These are phyloP conservation scores for Chiridota heheva DNA, from an alignment of 35 echinoderm and acorn worm species.

Conservation along the genomic window DNA sequence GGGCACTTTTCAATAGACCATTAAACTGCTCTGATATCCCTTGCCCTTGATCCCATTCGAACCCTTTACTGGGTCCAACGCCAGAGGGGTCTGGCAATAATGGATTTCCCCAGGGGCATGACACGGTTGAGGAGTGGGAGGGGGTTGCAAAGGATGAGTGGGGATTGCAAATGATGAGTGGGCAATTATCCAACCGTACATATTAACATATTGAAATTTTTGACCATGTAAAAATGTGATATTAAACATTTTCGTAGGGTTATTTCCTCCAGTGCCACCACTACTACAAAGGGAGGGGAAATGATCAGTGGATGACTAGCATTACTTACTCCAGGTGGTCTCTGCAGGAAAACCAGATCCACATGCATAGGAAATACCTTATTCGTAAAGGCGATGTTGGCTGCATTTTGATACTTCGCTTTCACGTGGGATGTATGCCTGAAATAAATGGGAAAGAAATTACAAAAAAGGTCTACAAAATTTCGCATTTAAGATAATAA, in stretches of 20 bases:
- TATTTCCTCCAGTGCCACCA: background rate
- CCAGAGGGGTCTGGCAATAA: too few species aligned
- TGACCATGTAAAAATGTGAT: background rate
- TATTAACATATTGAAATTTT: background rate
- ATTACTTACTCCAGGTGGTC: constrained; percentile 56
- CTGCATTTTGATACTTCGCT: constrained; percentile 49
- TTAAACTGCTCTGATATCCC: too few species aligned
- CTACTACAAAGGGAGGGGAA: background rate
- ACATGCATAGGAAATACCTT: constrained; percentile 59
- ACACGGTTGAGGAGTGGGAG: too few species aligned
- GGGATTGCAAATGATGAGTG: too few species aligned
- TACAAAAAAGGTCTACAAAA: background rate
- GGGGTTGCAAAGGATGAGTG: too few species aligned
- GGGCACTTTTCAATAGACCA: too few species aligned
- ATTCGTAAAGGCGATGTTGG: constrained; percentile 57
- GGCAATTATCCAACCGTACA: background rate
- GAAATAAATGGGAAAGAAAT: background rate
- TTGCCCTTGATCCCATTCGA: too few species aligned
- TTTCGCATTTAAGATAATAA: background rate
- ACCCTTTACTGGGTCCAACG: too few species aligned
- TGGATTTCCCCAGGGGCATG: too few species aligned
- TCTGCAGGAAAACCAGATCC: constrained; percentile 55
- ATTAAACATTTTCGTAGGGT: background rate
- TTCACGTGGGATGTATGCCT: constrained; percentile 62
- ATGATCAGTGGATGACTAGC: background rate